phyloP scores from a whole-genome alignment of 1,140 invertebrate genomes.

The Drosophila leontia region DNA sequence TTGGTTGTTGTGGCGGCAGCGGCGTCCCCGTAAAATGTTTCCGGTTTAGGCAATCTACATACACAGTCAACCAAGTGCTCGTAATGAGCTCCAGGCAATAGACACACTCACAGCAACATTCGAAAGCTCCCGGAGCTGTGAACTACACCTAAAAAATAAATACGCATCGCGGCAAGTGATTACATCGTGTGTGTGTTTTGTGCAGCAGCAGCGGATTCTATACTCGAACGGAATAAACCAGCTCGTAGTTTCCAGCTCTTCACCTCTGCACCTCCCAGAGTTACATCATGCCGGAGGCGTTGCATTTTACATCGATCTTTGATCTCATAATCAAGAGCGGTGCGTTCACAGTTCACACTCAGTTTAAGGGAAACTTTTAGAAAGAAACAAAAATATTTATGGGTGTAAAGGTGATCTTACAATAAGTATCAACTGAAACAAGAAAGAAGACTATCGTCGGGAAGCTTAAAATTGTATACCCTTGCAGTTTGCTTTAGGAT shows the following conservation, averaged over 20 bases:
- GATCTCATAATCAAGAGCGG: slow-evolving; percentile 75
- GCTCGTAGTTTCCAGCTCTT: slow-evolving; percentile 2
- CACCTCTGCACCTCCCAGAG: not conserved
- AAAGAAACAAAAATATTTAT: not conserved
- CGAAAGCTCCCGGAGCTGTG: slow-evolving; percentile 14
- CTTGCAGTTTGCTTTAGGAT: no score
- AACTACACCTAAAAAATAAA: slow-evolving; percentile 22
- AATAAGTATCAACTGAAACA: not conserved
- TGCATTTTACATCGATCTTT: slow-evolving; percentile 76
- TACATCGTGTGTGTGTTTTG: slow-evolving; percentile 43
- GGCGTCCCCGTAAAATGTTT: slow-evolving; percentile 49
- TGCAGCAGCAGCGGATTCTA: slow-evolving; percentile 39
- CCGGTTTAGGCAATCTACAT: slow-evolving; percentile 48
- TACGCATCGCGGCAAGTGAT: slow-evolving; percentile 34
- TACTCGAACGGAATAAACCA: slow-evolving; percentile 19
- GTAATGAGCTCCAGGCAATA: slow-evolving; percentile 30
- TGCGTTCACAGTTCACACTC: slow-evolving; percentile 35
- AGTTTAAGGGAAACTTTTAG: no score
- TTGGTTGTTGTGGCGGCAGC: slow-evolving; percentile 18
- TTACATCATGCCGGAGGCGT: slow-evolving; percentile 63
- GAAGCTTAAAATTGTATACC: no score
- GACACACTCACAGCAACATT: slow-evolving; percentile 1
- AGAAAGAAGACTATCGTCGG: not conserved
- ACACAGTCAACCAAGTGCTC: slow-evolving; percentile 11
- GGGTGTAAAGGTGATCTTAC: not conserved